Evolutionary conservation across 2,113 vertebrate genomes (phyloP).

Genomic region (Lichenostomus cassidix): DNA sequence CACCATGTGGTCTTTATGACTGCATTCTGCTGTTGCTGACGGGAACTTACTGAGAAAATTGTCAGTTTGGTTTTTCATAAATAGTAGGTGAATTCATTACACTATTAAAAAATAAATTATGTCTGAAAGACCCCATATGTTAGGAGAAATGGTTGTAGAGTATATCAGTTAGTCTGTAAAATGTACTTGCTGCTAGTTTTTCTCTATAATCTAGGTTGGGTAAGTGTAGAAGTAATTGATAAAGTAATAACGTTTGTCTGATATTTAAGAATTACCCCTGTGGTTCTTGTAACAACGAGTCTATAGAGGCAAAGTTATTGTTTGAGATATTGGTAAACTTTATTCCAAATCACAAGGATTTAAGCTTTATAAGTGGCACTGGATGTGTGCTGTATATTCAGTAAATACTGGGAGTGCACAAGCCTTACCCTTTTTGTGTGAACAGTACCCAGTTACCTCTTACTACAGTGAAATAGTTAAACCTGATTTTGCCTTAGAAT

Average conservation of each 20-base stretch:
- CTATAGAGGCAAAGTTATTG: neutral
- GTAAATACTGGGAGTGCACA: neutral
- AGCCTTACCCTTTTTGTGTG: rapidly evolving
- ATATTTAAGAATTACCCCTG: neutral
- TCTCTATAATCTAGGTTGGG: neutral
- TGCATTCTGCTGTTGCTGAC: neutral
- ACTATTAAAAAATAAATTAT: neutral
- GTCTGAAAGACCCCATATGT: neutral
- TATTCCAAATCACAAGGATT: neutral
- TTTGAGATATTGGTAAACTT: neutral
- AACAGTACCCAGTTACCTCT: neutral
- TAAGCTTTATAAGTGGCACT: neutral
- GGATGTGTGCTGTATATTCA: neutral
- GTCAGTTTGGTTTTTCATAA: neutral
- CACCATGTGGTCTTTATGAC: neutral
- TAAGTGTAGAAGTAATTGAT: neutral
- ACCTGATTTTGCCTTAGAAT: neutral
- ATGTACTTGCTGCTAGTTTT: neutral
- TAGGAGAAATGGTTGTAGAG: neutral
- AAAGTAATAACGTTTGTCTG: neutral
- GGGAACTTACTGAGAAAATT: neutral
- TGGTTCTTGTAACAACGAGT: neutral
- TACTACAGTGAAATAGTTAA: neutral
- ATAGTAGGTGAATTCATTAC: neutral
- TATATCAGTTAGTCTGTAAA: neutral